Base-by-base conservation (phyloP, 2,888 invertebrate genomes). In the Rhingia campestris region DNA sequence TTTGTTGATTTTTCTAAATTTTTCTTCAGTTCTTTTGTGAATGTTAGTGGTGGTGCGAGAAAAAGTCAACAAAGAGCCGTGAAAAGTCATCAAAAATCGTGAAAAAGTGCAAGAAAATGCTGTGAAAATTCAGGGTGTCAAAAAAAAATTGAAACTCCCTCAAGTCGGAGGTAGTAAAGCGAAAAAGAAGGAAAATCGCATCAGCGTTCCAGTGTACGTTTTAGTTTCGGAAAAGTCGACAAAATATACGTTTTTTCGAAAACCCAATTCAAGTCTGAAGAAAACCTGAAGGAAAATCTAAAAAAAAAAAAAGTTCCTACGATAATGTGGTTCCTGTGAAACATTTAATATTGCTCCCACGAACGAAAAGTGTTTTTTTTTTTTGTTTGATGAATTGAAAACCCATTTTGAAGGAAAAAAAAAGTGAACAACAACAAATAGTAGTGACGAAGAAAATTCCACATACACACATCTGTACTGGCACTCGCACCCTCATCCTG, bases 151-250 rank as follows among this genome's bases (percentile, higher is more conserved):
- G 41, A 41, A 41, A 9, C 32, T 41, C 10, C 51, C 47, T 59
- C 53, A 32, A 47, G 39, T 39, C 32, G 7, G n/a, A n/a, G 9
- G 32, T 30, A 9, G 59, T 7, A 58, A 33, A 58, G 51, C 47
- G 10, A 41, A 41, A 47, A 63, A 7, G 30, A 3, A 47, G 51
- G 58, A 72, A 49, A 70, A 47, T 76, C 47, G 61, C 70, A 81
- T 81, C 39, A 54, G 66, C 37, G 54, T 76, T 81, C 81, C 81
- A 81, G 76, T 75, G 49, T 61, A 14, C 30, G 39, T 43, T 35
- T 51, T 72, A 10, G 32, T 43, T 66, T 59, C 32, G 56, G 43
- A 49, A 77, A 63, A 63, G 10, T 56, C 49, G 9, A 49, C 49
- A 30, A 49, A 30, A 47, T n/a, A n/a, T n/a, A n/a, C n/a, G n/a